These are phyloP conservation scores for Synergus itoensis DNA, from an alignment of 2,888 invertebrate genomes.

Conservation along the genomic window DNA sequence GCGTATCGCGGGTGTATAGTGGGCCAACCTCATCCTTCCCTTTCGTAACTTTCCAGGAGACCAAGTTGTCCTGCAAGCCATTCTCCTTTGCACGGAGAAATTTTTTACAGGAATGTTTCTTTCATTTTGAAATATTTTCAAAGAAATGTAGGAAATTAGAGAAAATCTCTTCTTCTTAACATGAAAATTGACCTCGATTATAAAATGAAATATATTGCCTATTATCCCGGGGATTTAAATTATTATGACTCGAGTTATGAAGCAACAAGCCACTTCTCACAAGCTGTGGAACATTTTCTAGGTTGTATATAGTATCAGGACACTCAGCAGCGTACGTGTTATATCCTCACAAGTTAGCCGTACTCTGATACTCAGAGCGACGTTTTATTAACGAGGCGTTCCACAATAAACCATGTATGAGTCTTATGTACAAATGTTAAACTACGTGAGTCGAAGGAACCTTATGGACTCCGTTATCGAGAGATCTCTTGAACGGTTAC, in stretches of 20 bases:
- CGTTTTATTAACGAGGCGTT: constrained; percentile 68
- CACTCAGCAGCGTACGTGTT: neutral
- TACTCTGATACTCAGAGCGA: constrained; percentile 24
- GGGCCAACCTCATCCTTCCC: constrained; percentile 61
- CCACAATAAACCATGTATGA: constrained; percentile 58
- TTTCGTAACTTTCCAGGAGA: constrained; percentile 41
- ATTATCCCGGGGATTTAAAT: too few species aligned
- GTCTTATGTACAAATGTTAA: constrained; percentile 50
- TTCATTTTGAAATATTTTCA: too few species aligned
- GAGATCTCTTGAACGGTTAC: constrained; percentile 63
- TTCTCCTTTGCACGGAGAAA: neutral
- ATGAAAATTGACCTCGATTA: too few species aligned
- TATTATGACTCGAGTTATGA: too few species aligned
- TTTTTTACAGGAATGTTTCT: too few species aligned
- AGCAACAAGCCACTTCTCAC: too few species aligned
- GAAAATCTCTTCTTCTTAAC: too few species aligned
- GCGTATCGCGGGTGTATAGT: constrained; percentile 75
- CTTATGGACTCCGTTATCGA: constrained; percentile 64
- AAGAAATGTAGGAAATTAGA: too few species aligned
- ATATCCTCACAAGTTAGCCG: neutral
- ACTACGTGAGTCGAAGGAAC: constrained; percentile 58
- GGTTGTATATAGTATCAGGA: too few species aligned
- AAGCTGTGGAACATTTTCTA: too few species aligned
- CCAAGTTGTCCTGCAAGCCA: neutral
- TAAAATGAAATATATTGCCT: too few species aligned